These are phyloP conservation scores for Pseudomugil gertrudae DNA, from an alignment of 2,797 vertebrate genomes.

Conservation along the genomic window DNA sequence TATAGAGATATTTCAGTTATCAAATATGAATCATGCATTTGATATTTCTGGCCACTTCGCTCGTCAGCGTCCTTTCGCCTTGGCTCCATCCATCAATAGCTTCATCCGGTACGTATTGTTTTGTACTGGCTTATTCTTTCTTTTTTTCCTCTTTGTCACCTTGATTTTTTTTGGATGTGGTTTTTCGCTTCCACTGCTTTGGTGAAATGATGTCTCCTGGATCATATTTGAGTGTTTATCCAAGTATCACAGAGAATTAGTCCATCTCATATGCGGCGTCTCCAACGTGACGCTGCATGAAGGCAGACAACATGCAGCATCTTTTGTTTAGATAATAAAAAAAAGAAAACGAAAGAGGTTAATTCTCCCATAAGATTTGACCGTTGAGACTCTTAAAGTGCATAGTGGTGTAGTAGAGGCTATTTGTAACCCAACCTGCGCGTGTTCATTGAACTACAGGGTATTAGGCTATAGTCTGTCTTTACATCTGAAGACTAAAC, in stretches of 20 bases:
- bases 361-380: constrained; percentile 16
- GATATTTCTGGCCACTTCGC: constrained; percentile 84
- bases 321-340: constrained; percentile 58
- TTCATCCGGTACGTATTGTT: constrained; percentile 88
- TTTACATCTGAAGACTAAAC: too few species aligned
- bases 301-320: constrained; percentile 50
- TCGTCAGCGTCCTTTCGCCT: constrained; percentile 81
- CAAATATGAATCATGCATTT: constrained; percentile 89
- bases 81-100: constrained; percentile 79
- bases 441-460: too few species aligned
- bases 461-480: too few species aligned
- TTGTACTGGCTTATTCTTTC: constrained; percentile 31
- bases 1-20: constrained; percentile 76
- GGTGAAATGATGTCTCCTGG: constrained; percentile 11
- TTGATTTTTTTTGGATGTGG: background rate
- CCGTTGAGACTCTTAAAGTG: background rate
- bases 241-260: constrained; percentile 12
- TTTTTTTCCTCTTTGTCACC: background rate
- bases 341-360: constrained; percentile 22
- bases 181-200: constrained; percentile 1
- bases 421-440: too few species aligned
- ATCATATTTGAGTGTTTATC: constrained; percentile 9
- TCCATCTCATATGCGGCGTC: constrained; percentile 57
- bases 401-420: too few species aligned
- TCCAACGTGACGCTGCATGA: constrained; percentile 64